Evolutionary conservation across 1,140 invertebrate genomes (phyloP), one percentile per base, ranked within the genome.

Genomic region (Aphelinus atriplicis): DNA sequence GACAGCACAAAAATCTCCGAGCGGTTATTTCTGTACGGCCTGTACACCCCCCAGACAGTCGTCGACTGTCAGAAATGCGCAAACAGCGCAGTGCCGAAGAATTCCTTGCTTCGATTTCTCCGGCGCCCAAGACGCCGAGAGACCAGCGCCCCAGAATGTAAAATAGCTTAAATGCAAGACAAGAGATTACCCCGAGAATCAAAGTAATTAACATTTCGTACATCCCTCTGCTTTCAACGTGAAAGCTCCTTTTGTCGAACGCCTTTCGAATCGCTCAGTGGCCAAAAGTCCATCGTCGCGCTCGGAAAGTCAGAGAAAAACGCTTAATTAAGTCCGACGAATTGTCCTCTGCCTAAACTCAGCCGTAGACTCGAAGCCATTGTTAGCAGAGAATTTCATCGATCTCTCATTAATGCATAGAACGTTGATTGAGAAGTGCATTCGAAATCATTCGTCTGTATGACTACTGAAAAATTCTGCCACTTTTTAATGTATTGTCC

Each of bases 291-390:
- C 42, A 5, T 55, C 45, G 26, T 56, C 47, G 2, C 45, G 56
- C 10, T 42, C 7, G 42, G 10, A 48, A 45, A 63, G 68, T 65
- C 66, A 50, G 58, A 69, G 77, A 77, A 80, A 77, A 82, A 79
- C 80, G 79, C 78, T 83, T 82, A 82, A 82, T 82, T 82, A 81
- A 82, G 79, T 71, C 78, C 57, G 26, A 42, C 65, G 56, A 55
- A 68, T 73, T 3, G 55, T 1, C 56, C 65, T 68, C 61, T 67
- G 56, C 69, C 58, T 72, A 71, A 71, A 71, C 65, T 71, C 26
- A 3, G 3, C 4, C 50, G 50, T 50, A 46, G 56, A 65, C 51
- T 51, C 51, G 2, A 56, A 43, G 58, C 77, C 73, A 79, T 77
- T 81, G 73, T 73, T 61, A 26, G 26, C 26, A 26, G 26, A 26